Evolutionary conservation across 2,888 invertebrate genomes (phyloP), one percentile per base, ranked within the genome.

Genomic region (Anthophora plumipes): DNA sequence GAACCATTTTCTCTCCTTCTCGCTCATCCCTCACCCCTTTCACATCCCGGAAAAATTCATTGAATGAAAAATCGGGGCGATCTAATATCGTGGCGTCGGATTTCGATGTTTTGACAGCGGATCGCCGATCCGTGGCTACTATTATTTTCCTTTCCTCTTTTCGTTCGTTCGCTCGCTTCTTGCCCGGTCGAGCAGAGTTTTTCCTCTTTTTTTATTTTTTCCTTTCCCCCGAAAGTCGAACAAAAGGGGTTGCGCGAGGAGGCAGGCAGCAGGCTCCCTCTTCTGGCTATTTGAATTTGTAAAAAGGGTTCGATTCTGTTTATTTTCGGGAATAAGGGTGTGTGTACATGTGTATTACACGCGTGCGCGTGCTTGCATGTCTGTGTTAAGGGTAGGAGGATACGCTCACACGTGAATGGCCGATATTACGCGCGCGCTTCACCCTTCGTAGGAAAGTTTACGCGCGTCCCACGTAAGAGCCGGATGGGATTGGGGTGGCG

Each of bases 91-190:
- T 37, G 63, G 90, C 89, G 85, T 93, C 92, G 91, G 85, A 90
- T 93, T 92, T 91, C 92, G 64, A 9, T 93, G 91, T 93, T 93
- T 92, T 93, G 93, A 93, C 93, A 93, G 92, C 91, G 88, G 90
- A 83, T 82, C 89, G 91, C 69, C 91, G 92, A 92, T 90, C 91
- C 91, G 90, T 90, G 86, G 77, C 78, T 48, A 70, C 52, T 68
- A 77, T 82, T 74, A 63, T n/a, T 67, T 77, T 61, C 43, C 17
- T 48, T 14, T 48, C 11, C 20, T 46, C 14, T 20, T 4, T 6
- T 77, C n/a, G 46, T 43, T n/a, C 39, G 52, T 37, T 31, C 31
- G 31, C 4, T 31, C 31, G 12, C 17, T n/a, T 43, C 39, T 22
- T n/a, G 25, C 25, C 59, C 11, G 43, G 11, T 5, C n/a, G 22